Evolutionary conservation across 2,797 vertebrate genomes (phyloP).

Genomic region (Nothura maculosa): DNA sequence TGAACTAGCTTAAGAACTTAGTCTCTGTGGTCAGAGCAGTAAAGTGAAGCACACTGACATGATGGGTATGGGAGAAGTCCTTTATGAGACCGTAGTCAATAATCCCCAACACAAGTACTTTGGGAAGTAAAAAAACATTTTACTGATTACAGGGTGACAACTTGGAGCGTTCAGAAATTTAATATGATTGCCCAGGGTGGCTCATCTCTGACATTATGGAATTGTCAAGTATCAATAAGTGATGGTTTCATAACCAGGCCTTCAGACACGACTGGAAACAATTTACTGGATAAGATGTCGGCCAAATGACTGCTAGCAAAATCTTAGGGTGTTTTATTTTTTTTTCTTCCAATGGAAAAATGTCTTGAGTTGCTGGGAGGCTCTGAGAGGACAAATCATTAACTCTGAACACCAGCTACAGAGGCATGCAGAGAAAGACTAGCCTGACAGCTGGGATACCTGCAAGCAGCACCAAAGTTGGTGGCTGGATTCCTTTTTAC

Average conservation of each 20-base stretch:
- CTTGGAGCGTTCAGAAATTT: neutral
- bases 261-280: neutral
- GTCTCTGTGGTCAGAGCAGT: neutral
- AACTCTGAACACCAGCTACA: neutral
- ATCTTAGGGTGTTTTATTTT: neutral
- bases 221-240: neutral
- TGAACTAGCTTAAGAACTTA: neutral
- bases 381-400: neutral
- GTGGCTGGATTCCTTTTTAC: neutral
- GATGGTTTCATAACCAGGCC: neutral
- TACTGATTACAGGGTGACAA: neutral
- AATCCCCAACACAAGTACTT: neutral
- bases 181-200: conserved; percentile 32
- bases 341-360: neutral
- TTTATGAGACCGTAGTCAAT: neutral
- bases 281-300: neutral
- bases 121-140: neutral
- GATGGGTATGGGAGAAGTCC: neutral
- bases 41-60: neutral
- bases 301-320: neutral
- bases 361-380: neutral
- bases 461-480: neutral
- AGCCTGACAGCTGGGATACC: neutral
- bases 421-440: neutral
- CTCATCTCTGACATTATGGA: neutral